Evolutionary conservation across 2,888 invertebrate species (phyloP).

Genomic region (Galeruca laticollis): DNA sequence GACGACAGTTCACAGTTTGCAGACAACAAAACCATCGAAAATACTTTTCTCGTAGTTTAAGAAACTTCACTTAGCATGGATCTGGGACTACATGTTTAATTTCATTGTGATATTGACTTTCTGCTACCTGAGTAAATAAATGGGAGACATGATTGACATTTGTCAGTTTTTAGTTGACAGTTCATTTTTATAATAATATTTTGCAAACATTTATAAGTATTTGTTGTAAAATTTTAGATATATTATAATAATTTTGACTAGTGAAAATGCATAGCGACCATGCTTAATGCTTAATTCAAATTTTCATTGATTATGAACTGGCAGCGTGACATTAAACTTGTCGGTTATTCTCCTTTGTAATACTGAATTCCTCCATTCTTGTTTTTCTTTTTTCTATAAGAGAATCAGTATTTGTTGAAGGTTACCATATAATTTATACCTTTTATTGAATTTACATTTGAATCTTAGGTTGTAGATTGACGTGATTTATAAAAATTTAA

Average conservation of each 20-base stretch:
- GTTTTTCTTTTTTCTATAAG: slow-evolving; percentile 27
- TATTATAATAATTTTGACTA: no score
- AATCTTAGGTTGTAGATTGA: slow-evolving; percentile 2
- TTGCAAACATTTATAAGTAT: not conserved
- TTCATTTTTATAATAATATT: not conserved
- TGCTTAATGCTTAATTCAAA: not conserved
- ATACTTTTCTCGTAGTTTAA: slow-evolving; percentile 28
- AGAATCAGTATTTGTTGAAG: slow-evolving; percentile 47
- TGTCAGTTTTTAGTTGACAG: slow-evolving; percentile 1
- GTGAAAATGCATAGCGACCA: no score
- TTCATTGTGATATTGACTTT: slow-evolving; percentile 37
- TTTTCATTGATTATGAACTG: not conserved
- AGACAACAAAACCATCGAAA: slow-evolving; percentile 18
- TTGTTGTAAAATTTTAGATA: no score
- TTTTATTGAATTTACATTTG: slow-evolving; percentile 17
- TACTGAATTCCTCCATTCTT: not conserved
- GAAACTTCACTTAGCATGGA: not conserved
- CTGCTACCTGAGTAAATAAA: slow-evolving; percentile 8
- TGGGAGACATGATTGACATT: not conserved
- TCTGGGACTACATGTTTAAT: slow-evolving; percentile 20
- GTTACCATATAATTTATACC: slow-evolving; percentile 46
- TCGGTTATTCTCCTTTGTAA: not conserved
- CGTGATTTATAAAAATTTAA: not conserved
- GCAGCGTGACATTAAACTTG: not conserved
- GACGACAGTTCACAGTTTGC: slow-evolving; percentile 17